Evolutionary conservation across 2,888 invertebrate species (phyloP), one percentile per base, ranked within the genome.

Genomic region (Chaitophorus viminalis): DNA sequence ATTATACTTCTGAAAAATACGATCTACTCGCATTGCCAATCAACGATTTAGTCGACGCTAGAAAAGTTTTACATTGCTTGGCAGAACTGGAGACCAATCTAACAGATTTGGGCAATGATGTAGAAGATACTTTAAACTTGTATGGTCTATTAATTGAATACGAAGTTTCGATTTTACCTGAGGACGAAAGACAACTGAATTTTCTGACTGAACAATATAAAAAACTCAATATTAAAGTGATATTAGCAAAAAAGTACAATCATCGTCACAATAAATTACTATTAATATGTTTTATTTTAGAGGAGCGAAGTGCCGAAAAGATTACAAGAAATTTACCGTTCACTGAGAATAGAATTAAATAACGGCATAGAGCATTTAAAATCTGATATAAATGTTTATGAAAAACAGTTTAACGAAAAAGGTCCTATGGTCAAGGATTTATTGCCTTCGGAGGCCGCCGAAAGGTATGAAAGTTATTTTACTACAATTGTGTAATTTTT

Each of bases 381-480:
- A 33, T 17, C 11, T 0, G 87, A 74, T n/a, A 31, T 65, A 8
- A 5, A 33, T 0, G 6, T 75, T 31, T 87, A 74, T n/a, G 39
- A 87, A 4, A 81, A 36, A 31, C 90, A 96, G 90, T 96, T 94
- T 90, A 95, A 95, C 29, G 90, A 92, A n/a, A 94, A 93, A 90
- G 98, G 98, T 1, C 98, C 98, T 0, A 95, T 97, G 96, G 94
- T 95, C 1, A 94, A 95, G 9, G 97, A 96, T 1, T 93, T 98
- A 52, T 92, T 95, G 0, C 96, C 97, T 0, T 93, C 95, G 90
- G 97, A 97, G 92, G 97, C 97, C 33, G 96, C 96, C 90, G 96
- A 97, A 91, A 93, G 95, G 92, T 94, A 91, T 70, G 79, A 72
- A 68, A 74, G 17, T 29, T 29, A 8, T 25, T 39, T 21, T 36